phyloP scores from a whole-genome alignment of 2,113 vertebrate genomes.

The Hippocampus abdominalis region DNA sequence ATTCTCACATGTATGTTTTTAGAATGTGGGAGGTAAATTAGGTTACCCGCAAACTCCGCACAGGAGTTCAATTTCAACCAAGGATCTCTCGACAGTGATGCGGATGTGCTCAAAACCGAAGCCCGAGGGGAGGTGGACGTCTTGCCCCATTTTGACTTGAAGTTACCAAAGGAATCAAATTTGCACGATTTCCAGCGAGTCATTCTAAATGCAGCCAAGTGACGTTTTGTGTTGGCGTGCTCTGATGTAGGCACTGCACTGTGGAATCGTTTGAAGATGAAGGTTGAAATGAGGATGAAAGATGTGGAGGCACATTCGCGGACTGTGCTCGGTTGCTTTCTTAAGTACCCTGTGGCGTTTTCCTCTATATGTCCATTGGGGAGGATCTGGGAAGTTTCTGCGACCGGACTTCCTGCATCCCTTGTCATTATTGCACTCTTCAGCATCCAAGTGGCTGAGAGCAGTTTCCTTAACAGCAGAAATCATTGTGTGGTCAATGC shows the following conservation, averaged over 20 bases:
- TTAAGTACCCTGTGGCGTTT: conserved; percentile 15
- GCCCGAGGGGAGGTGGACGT: too few relatives aligned
- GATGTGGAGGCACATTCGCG: not conserved
- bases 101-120: too few relatives aligned
- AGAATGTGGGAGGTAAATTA: too few relatives aligned
- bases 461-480: conserved; percentile 40
- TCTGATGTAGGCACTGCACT: not conserved
- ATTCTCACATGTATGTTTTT: too few relatives aligned
- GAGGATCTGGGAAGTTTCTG: conserved; percentile 35
- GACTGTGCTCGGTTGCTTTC: not conserved
- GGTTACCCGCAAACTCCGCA: too few relatives aligned
- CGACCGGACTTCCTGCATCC: conserved; percentile 25
- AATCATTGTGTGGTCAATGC: conserved; percentile 40
- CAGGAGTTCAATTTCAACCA: too few relatives aligned
- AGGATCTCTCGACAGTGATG: too few relatives aligned
- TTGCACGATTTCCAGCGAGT: not conserved
- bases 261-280: not conserved
- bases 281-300: not conserved
- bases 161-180: not conserved
- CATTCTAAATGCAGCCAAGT: not conserved
- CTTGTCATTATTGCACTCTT: conserved; percentile 24
- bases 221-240: not conserved
- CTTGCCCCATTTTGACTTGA: not conserved
- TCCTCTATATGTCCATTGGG: conserved; percentile 11
- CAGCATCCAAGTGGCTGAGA: conserved; percentile 21